Percentiles rank a stretch among this genome's conserved stretches.
These are phyloP conservation scores for Synodontis membranacea DNA, from an alignment of 2,113 vertebrate genomes.

Conservation along the genomic window DNA sequence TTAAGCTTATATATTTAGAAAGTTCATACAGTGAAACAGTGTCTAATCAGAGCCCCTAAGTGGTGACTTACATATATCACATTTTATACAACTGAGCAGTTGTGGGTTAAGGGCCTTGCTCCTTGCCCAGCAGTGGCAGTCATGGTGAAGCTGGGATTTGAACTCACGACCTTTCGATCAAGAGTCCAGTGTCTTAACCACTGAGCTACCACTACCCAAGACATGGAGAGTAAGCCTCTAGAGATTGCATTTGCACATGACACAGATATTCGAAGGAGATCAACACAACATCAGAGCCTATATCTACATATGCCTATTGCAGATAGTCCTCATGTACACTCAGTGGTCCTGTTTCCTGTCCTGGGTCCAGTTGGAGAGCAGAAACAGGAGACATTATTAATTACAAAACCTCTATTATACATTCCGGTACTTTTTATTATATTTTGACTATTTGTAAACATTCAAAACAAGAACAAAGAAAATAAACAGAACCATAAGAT, in stretches of 20 bases:
- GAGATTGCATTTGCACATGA: neutral
- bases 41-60: neutral
- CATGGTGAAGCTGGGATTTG: no score
- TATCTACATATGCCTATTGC: neutral
- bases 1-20: neutral
- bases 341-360: neutral
- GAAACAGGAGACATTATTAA: neutral
- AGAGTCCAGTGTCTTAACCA: no score
- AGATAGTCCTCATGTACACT: neutral
- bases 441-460: neutral
- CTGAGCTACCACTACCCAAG: no score
- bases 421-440: neutral
- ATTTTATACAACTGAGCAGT: no score
- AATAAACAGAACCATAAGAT: neutral
- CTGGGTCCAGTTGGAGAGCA: neutral
- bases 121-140: no score
- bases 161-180: no score
- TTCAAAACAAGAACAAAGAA: neutral
- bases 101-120: no score
- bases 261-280: neutral
- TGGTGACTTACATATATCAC: no score
- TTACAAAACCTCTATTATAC: neutral
- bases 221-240: neutral
- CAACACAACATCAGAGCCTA: neutral
- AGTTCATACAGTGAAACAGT: neutral